Evolutionary conservation across 2,888 invertebrate species (phyloP).

Genomic region (Mesorhabditis sp.): DNA sequence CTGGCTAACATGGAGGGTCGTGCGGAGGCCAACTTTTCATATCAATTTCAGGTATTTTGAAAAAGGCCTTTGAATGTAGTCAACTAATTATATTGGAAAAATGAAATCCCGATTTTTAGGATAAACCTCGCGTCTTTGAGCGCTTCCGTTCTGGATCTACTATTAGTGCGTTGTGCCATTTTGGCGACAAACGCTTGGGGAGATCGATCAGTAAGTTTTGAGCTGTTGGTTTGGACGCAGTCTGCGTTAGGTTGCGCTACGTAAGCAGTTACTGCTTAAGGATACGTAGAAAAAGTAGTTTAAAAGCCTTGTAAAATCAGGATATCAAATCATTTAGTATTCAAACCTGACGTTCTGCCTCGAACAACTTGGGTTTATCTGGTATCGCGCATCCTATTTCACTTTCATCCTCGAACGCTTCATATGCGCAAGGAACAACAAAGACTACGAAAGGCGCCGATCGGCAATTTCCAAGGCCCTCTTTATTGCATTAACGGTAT

Average conservation of each 20-base stretch:
- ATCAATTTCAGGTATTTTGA: neutral
- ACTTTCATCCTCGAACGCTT: neutral
- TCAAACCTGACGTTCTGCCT: neutral
- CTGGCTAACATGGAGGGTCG: neutral
- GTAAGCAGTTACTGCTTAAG: too few relatives aligned
- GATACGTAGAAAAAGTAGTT: too few relatives aligned
- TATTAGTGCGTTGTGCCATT: neutral
- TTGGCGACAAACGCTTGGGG: neutral
- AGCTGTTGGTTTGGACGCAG: neutral
- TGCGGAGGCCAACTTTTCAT: neutral
- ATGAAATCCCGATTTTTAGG: neutral
- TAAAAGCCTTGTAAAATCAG: neutral
- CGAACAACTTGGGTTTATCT: neutral
- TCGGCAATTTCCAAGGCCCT: neutral
- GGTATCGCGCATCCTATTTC: neutral
- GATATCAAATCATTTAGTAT: neutral
- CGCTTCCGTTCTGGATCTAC: neutral
- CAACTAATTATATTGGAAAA: too few relatives aligned
- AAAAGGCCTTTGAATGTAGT: neutral
- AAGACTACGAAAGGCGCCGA: neutral
- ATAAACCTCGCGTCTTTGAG: neutral
- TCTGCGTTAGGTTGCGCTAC: too few relatives aligned
- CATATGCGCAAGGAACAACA: neutral
- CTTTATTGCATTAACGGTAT: neutral
- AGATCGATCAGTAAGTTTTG: neutral